Evolutionary conservation across 37 sponge, comb jelly and placozoan genomes (phyloP).

Genomic region (Oopsacas minuta): DNA sequence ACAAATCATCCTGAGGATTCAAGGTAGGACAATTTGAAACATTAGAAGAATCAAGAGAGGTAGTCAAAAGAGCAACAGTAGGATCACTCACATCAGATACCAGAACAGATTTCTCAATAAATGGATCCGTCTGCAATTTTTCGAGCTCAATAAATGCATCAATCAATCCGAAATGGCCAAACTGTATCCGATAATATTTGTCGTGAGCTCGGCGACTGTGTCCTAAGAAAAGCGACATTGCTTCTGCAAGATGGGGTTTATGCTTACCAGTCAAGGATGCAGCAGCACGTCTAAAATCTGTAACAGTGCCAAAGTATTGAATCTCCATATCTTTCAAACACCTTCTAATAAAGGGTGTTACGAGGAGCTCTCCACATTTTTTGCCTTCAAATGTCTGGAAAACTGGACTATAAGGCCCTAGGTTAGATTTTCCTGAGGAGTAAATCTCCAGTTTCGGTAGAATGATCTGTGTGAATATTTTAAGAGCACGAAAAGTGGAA

Average conservation of each 20-base stretch:
- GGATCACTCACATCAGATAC: not conserved
- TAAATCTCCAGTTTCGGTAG: not conserved
- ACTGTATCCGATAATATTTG: not conserved
- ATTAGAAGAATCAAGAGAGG: not conserved
- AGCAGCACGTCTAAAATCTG: not conserved
- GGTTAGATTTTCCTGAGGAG: not conserved
- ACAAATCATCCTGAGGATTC: not conserved
- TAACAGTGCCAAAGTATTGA: not conserved
- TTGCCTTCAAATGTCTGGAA: not conserved
- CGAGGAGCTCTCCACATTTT: not conserved
- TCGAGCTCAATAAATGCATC: not conserved
- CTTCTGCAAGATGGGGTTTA: not conserved
- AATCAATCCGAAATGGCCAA: not conserved
- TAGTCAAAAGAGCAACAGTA: not conserved
- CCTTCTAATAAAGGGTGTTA: not conserved
- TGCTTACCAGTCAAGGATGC: not conserved
- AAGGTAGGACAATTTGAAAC: not conserved
- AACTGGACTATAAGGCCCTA: not conserved
- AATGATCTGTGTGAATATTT: not conserved
- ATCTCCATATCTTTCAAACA: not conserved
- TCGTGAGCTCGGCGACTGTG: not conserved
- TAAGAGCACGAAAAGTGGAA: not conserved
- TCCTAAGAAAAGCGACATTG: not conserved
- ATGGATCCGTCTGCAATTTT: not conserved
- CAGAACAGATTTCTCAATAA: not conserved